These are phyloP conservation scores for Aradophagus sp. DNA, from an alignment of 1,140 invertebrate genomes.

Conservation along the genomic window DNA sequence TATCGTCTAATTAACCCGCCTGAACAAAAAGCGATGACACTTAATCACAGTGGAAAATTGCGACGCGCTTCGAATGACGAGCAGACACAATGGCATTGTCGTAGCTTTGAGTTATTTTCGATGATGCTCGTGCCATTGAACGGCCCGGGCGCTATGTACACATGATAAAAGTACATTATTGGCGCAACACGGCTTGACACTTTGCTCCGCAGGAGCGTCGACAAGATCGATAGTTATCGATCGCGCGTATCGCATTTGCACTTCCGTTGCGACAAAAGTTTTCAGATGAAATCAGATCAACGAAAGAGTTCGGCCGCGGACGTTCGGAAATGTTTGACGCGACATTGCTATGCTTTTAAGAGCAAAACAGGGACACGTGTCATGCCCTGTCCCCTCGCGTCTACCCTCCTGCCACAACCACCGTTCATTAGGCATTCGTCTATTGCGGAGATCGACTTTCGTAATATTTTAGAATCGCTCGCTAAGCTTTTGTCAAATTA, in stretches of 20 bases:
- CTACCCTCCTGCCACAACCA: background rate
- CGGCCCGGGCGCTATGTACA: slow-evolving; percentile 29
- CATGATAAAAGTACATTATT: slow-evolving; percentile 41
- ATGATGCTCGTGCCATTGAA: slow-evolving; percentile 34
- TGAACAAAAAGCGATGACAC: no score
- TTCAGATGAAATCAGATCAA: slow-evolving; percentile 30
- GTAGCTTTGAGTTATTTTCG: slow-evolving; percentile 31
- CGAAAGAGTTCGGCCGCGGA: slow-evolving; percentile 1
- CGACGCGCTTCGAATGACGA: no score
- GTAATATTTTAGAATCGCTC: no score
- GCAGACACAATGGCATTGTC: slow-evolving; percentile 35
- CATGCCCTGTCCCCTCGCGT: background rate
- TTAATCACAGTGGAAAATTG: no score
- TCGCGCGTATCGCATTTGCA: slow-evolving; percentile 22
- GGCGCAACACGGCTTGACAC: slow-evolving; percentile 40
- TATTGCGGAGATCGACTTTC: background rate
- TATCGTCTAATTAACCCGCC: no score
- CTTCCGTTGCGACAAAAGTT: slow-evolving; percentile 42
- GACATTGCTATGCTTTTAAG: slow-evolving; percentile 51
- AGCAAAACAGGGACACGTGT: slow-evolving; percentile 39
- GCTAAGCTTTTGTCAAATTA: no score
- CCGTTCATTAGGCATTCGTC: no score
- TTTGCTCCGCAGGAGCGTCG: slow-evolving; percentile 16
- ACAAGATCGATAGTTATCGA: slow-evolving; percentile 45
- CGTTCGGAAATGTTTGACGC: slow-evolving; percentile 31